These are phyloP conservation scores for Bombus picipes DNA, from an alignment of 1,140 invertebrate species.

Conservation along the genomic window DNA sequence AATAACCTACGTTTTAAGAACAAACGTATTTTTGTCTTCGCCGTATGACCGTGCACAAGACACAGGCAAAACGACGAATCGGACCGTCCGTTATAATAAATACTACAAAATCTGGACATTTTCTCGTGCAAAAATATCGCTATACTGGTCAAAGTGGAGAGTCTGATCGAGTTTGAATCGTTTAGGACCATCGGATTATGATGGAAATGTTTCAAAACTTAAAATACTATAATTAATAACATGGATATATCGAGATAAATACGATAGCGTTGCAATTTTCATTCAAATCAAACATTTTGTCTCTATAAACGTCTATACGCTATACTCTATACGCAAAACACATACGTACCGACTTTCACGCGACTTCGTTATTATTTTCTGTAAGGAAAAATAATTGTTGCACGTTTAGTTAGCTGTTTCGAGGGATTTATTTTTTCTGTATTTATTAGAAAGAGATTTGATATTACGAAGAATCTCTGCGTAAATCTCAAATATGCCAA, in stretches of 20 bases:
- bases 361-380: background rate
- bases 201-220: no score
- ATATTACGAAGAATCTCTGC: no score
- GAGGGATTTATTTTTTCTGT: background rate
- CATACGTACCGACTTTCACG: no score
- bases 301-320: background rate
- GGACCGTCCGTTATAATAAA: background rate
- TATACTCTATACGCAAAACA: background rate
- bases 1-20: background rate
- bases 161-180: no score
- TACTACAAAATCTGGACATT: background rate
- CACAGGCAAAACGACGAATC: background rate
- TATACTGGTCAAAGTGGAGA: background rate
- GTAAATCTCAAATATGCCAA: no score
- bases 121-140: background rate
- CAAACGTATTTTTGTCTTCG: background rate
- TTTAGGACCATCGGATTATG: no score
- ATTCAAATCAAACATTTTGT: background rate
- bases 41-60: no score
- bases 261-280: background rate
- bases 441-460: no score
- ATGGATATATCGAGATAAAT: no score
- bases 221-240: no score
- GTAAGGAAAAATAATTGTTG: background rate
- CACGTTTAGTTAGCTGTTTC: background rate